These are phyloP conservation scores for Caenorhabditis remanei DNA, from an alignment of 1,140 invertebrate species.

Conservation along the genomic window DNA sequence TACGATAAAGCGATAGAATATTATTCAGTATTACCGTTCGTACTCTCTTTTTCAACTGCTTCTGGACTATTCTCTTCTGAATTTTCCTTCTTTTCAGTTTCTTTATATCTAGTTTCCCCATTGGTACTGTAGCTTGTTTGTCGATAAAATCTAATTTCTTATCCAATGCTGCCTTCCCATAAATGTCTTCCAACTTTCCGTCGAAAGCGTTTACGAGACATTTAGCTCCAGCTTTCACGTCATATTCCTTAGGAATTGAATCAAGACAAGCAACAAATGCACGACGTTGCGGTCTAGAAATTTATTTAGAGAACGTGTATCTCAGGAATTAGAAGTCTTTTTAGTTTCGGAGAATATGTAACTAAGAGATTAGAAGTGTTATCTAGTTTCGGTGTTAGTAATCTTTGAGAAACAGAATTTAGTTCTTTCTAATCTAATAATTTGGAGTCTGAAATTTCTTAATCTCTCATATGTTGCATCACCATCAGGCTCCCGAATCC, in stretches of 20 bases:
- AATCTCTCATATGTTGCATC: too few relatives aligned
- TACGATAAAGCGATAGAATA: slow-evolving; percentile 59
- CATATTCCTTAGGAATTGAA: slow-evolving; percentile 63
- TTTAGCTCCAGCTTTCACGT: slow-evolving; percentile 57
- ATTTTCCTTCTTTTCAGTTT: slow-evolving; percentile 6
- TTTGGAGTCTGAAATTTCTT: too few relatives aligned
- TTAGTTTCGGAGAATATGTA: too few relatives aligned
- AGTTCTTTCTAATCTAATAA: too few relatives aligned
- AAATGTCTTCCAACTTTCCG: slow-evolving; percentile 55
- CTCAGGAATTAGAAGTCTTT: too few relatives aligned
- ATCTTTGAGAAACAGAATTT: too few relatives aligned
- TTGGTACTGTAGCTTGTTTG: slow-evolving; percentile 23
- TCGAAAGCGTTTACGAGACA: slow-evolving; percentile 66
- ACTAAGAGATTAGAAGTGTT: too few relatives aligned
- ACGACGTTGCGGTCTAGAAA: slow-evolving; percentile 59
- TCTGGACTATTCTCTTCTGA: background rate
- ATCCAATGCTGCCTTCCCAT: background rate
- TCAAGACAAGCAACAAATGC: slow-evolving; percentile 67
- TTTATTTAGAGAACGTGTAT: background rate
- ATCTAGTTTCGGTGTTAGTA: too few relatives aligned
- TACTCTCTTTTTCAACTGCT: background rate
- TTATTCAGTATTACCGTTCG: background rate
- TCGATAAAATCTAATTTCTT: slow-evolving; percentile 10
- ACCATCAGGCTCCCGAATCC: too few relatives aligned
- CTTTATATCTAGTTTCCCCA: slow-evolving; percentile 27